Conservation (phyloP, 2,888 invertebrate genomes). For the Vannuccia rotundouncinata region DNA sequence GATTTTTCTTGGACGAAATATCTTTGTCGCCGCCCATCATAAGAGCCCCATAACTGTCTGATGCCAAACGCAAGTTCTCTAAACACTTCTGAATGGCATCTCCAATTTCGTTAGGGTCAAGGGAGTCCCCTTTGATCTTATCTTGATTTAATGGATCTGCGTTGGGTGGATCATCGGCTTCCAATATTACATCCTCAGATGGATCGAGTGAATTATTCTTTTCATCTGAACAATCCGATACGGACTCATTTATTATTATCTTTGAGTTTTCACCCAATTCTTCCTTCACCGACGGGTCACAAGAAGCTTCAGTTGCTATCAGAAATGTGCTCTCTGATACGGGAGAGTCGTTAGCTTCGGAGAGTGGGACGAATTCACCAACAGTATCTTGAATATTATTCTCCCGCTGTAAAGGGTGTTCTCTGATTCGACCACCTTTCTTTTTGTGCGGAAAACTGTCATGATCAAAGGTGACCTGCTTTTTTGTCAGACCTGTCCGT, state of each 20-base stretch:
- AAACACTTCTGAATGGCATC: not conserved
- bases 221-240: not conserved
- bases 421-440: not conserved
- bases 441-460: not conserved
- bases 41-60: not conserved
- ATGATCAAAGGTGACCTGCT: not conserved
- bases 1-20: not conserved
- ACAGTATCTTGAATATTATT: not conserved
- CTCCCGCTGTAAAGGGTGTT: not conserved
- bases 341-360: not conserved
- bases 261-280: not conserved
- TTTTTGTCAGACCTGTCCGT: not conserved
- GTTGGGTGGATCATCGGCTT: too few relatives aligned
- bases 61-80: not conserved
- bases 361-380: not conserved
- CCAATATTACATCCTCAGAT: not conserved
- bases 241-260: too few relatives aligned
- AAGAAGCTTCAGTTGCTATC: not conserved
- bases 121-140: not conserved
- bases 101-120: not conserved
- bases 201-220: not conserved
- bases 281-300: not conserved
- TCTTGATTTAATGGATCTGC: not conserved
- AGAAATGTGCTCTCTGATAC: not conserved
- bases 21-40: not conserved